Evolutionary conservation across 2,888 invertebrate species (phyloP), one percentile per base, ranked within the genome.

Genomic region (Incurvaria masculella): DNA sequence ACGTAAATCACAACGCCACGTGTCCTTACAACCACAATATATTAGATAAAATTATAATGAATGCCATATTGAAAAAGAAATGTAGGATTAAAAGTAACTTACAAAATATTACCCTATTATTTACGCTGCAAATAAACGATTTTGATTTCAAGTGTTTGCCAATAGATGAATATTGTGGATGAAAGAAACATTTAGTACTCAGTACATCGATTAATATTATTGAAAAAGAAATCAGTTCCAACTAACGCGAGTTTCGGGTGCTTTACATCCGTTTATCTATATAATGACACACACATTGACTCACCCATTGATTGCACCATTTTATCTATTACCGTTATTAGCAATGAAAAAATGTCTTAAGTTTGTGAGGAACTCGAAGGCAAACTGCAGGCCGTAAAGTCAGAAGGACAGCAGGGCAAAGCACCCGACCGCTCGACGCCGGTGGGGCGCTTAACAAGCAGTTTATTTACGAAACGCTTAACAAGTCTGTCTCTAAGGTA

Each of bases 11-110:
- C 69, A 78, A 79, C 76, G 72, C n/a, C 78, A 74, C 65, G 65
- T 73, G 71, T 82, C 82, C 82, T 83, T 83, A 81, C 83, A 84
- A 82, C 84, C 84, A 84, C 84, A 85, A 83, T 84, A 83, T 82
- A 82, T 81, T 81, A 81, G 79, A 81, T 79, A 80, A 81, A 79
- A 80, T 79, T 79, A 78, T 76, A 80, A 79, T 74, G 73, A 78
- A 79, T 71, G 78, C 78, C 79, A 74, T 80, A 79, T 76, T 79
- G 79, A 80, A 81, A 81, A 79, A 62, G 59, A 61, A 73, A 74
- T 66, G 74, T 75, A 75, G 71, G 72, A 74, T 74, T 76, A 74
- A 69, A 69, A 68, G 65, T 75, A 75, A 76, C 78, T 76, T 76
- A 75, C 72, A 59, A 72, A 70, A 47, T 43, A n/a, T 44, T 47